Conservation (phyloP, 2,113 vertebrate genomes). For the Talpa occidentalis region DNA sequence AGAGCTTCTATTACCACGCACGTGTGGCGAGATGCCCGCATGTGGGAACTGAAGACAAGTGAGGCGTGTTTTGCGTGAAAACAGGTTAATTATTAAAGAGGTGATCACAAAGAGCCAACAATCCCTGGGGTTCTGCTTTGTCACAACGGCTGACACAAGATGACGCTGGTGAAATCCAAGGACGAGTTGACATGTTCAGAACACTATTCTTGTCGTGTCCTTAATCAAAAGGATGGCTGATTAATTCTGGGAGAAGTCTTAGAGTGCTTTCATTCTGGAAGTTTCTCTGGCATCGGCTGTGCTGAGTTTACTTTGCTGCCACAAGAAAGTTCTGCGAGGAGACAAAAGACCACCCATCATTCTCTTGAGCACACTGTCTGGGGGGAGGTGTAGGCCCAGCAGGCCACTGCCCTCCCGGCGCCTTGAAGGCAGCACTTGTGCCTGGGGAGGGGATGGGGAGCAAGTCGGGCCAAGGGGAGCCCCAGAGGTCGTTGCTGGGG, state of each 20-base stretch:
- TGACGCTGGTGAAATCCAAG: not conserved
- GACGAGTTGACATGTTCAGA: slow-evolving; percentile 1
- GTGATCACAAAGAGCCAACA: slow-evolving; percentile 36
- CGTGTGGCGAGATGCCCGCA: not conserved
- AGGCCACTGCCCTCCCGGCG: not conserved
- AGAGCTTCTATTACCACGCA: not conserved
- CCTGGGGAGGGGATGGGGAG: too few relatives aligned
- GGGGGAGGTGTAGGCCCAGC: not conserved
- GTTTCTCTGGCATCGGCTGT: not conserved
- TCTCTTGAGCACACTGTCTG: not conserved
- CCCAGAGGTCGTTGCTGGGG: not conserved
- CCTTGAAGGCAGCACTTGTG: too few relatives aligned
- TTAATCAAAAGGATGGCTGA: slow-evolving; percentile 35
- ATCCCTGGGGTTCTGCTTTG: slow-evolving; percentile 8
- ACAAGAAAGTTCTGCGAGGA: slow-evolving; percentile 50
- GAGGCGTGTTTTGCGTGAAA: slow-evolving; percentile 55
- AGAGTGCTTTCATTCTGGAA: slow-evolving; percentile 15
- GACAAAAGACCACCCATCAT: slow-evolving; percentile 33
- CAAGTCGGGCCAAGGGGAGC: too few relatives aligned
- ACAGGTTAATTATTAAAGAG: slow-evolving; percentile 58
- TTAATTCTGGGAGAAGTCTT: not conserved
- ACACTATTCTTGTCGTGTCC: slow-evolving; percentile 21
- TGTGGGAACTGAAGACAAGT: slow-evolving; percentile 1
- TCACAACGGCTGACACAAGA: not conserved
- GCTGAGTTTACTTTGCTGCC: too few relatives aligned